Evolutionary conservation across 1,140 invertebrate species (phyloP), one percentile per base, ranked within the genome.

Genomic region (Episyrphus balteatus): DNA sequence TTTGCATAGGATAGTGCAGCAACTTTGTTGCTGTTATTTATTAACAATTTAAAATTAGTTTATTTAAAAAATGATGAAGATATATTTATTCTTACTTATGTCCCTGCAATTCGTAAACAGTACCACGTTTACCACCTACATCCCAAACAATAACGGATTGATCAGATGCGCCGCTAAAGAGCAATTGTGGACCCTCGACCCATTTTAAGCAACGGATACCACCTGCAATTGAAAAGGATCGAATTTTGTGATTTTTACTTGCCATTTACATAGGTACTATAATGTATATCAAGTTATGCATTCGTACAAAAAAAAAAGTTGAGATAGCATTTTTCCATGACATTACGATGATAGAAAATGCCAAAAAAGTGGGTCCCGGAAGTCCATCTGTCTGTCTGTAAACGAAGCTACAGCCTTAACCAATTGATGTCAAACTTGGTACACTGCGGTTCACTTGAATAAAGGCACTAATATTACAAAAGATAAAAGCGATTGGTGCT

Each of bases 91-190:
- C 42, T 67, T 72, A 88, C 88, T 83, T 84, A 61, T 98, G 93
- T 12, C 93, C 94, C 69, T 96, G 91, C 44, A 99, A 74, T 75
- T 99, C 96, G 71, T 95, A 98, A 13, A 94, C 92, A 17, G 91
- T 94, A 34, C 96, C 96, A 63, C 92, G 84, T 57, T 89, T 84
- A 1, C 94, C 92, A 14, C 95, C 96, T 56, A 99, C 98, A 73
- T 99, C 95, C 96, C 96, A 99, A 11, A 97, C 91, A 62, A 98
- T 94, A 31, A 99, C 83, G 50, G 80, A 84, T 68, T 95, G 87
- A 74, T 99, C 95, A 72, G 88, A 93, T 53, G 92, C 92, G 8
- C 93, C 94, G 49, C 93, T 98, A 71, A 95, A 98, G 7, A 99
- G 66, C 41, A 93, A 72, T 55, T 93, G 85, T 40, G 84, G 81